A percentile compares a stretch with the other conserved stretches of the same genome.
These are phyloP conservation scores for Philonicus albiceps DNA, from an alignment of 2,888 invertebrate species.

Conservation along the genomic window DNA sequence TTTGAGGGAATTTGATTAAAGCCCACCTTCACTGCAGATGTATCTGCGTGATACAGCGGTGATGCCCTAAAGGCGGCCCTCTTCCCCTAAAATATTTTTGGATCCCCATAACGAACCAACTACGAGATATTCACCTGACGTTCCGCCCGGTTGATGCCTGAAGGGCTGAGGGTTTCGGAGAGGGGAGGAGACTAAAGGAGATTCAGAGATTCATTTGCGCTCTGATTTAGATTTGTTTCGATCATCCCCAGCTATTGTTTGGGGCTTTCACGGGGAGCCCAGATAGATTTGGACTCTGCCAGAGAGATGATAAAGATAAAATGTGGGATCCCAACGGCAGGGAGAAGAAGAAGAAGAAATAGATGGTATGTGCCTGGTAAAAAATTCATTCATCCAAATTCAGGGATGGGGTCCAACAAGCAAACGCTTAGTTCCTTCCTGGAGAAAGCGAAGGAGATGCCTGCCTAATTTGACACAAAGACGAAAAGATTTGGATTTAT, in stretches of 20 bases:
- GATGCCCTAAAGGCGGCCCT: not conserved
- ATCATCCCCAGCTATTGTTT: not conserved
- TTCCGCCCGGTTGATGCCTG: not conserved
- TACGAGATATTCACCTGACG: not conserved
- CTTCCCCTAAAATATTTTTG: not conserved
- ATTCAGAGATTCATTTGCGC: not conserved
- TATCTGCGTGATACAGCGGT: not conserved
- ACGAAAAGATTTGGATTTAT: not conserved
- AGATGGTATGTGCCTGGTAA: not conserved
- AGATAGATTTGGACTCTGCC: not conserved
- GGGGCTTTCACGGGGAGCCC: not conserved
- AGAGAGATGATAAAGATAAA: not conserved
- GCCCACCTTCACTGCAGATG: not conserved
- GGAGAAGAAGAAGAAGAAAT: not conserved
- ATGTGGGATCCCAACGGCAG: not conserved
- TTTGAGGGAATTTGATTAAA: constrained; percentile 3
- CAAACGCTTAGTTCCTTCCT: not conserved
- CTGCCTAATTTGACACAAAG: not conserved
- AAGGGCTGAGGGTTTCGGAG: not conserved
- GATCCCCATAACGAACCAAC: not conserved
- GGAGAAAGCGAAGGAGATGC: not conserved
- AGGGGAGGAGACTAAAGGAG: not conserved
- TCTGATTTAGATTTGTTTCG: not conserved
- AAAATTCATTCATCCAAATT: not conserved
- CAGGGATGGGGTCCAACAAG: not conserved